These are phyloP conservation scores for Lasiurus borealis DNA, from an alignment of 2,113 vertebrate genomes.

Conservation along the genomic window DNA sequence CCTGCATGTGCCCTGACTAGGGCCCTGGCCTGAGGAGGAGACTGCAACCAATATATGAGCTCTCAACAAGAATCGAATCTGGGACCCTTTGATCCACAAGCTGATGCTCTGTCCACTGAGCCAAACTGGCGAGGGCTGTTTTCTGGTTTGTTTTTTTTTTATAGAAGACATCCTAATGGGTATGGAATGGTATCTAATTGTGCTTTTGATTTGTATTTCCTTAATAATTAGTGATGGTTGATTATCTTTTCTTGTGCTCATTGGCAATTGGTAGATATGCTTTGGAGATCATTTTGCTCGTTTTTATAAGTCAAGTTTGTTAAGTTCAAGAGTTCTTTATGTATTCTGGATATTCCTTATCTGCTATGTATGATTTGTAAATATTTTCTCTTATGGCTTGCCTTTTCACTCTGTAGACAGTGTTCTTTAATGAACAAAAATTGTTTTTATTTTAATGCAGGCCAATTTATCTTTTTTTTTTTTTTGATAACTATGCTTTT, in stretches of 20 bases:
- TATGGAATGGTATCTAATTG: background rate
- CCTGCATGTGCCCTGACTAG: no score
- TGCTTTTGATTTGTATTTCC: background rate
- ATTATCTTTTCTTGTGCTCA: background rate
- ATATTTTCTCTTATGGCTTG: background rate
- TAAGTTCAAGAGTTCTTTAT: background rate
- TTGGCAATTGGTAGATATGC: background rate
- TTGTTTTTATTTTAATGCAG: background rate
- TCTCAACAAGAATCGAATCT: no score
- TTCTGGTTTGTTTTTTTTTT: background rate
- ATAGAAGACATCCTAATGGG: background rate
- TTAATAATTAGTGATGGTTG: background rate
- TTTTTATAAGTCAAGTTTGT: background rate
- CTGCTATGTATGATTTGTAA: background rate
- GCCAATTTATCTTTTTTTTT: no score
- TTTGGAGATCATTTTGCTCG: background rate
- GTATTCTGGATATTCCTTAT: background rate
- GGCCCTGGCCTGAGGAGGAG: no score
- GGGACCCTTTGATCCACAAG: no score
- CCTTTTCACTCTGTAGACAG: background rate
- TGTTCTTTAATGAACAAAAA: background rate
- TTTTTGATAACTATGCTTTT: no score
- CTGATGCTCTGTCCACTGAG: no score
- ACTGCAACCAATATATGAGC: no score
- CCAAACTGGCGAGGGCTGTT: background rate